Conservation (phyloP, 2,888 invertebrate genomes). For the Halocaridina rubra region DNA sequence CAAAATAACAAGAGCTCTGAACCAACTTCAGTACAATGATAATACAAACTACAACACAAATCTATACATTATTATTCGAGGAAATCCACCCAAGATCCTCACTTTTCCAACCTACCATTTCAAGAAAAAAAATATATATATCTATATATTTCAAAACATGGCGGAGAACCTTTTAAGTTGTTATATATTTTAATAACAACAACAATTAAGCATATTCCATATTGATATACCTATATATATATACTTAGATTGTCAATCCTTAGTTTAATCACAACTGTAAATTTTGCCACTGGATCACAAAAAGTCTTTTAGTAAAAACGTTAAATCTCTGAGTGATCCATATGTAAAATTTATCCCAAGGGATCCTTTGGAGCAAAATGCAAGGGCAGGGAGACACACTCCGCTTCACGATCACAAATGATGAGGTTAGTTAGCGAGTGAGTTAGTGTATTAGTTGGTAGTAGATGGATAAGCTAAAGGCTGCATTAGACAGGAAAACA, state of each 20-base stretch:
- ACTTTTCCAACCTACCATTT: background rate
- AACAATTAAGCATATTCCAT: background rate
- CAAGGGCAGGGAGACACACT: slow-evolving; percentile 30
- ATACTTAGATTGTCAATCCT: slow-evolving; percentile 42
- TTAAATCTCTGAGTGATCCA: background rate
- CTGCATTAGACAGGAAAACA: background rate
- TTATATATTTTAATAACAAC: too few relatives aligned
- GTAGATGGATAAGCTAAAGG: background rate
- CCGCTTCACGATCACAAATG: background rate
- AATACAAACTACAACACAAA: background rate
- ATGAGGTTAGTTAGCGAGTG: slow-evolving; percentile 27
- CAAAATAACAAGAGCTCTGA: background rate
- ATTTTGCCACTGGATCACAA: slow-evolving; percentile 25
- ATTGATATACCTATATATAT: too few relatives aligned
- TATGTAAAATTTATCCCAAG: slow-evolving; percentile 41
- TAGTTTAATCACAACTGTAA: slow-evolving; percentile 31
- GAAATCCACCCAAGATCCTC: background rate
- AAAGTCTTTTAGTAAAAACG: background rate
- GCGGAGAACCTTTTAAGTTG: background rate
- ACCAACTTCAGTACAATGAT: too few relatives aligned
- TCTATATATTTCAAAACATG: too few relatives aligned
- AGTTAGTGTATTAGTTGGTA: too few relatives aligned
- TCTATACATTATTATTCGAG: slow-evolving; percentile 1
- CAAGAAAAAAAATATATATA: background rate
- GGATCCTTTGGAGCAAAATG: slow-evolving; percentile 35